Conservation (phyloP, 2,113 vertebrate genomes). For the Aptenodytes forsteri region DNA sequence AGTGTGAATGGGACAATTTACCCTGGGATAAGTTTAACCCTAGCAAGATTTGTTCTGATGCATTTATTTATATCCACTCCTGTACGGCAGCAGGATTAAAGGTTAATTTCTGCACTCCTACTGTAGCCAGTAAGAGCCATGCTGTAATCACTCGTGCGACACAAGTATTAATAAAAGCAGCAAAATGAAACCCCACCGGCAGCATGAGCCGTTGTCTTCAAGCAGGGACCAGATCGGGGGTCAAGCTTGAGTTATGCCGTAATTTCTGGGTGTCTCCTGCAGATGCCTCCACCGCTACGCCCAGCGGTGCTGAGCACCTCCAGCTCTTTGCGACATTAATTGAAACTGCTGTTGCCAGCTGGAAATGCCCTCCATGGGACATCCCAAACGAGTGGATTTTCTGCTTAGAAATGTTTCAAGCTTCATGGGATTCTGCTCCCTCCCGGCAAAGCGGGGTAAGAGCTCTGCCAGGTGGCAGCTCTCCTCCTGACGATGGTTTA, state of each 20-base stretch:
- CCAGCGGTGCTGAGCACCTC: background rate
- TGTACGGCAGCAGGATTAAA: rapidly evolving
- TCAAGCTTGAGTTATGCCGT: background rate
- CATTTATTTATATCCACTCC: background rate
- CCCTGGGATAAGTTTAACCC: background rate
- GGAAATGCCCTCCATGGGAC: background rate
- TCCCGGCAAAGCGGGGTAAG: background rate
- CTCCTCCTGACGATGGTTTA: background rate
- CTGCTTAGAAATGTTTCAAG: background rate
- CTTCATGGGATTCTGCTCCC: background rate
- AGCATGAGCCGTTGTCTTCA: background rate
- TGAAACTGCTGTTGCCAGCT: background rate
- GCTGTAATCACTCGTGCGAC: background rate
- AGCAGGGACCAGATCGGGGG: background rate
- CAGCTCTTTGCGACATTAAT: background rate
- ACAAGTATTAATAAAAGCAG: background rate
- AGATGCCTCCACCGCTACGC: rapidly evolving
- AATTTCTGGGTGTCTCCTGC: background rate
- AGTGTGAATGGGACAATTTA: background rate
- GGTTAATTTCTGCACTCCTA: background rate
- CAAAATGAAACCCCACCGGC: background rate
- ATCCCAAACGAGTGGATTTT: background rate
- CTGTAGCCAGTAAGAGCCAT: background rate
- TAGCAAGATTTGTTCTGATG: background rate
- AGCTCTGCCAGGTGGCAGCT: background rate